Evolutionary conservation across 2,888 invertebrate species (phyloP).

Genomic region (Oxystoma pomonae): DNA sequence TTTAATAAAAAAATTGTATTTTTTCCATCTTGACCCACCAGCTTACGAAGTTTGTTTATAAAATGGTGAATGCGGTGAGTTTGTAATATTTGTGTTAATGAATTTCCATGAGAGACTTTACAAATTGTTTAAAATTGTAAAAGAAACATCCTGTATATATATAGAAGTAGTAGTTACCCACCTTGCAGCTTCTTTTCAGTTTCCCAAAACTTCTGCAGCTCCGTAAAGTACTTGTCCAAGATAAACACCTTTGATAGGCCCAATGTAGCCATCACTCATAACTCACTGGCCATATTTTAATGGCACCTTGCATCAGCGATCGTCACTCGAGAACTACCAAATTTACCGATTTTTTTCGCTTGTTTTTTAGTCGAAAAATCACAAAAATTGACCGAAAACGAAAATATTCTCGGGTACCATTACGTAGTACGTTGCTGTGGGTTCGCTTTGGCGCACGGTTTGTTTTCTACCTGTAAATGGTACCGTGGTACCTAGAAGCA

Average conservation of each 20-base stretch:
- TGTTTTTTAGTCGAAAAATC: background rate
- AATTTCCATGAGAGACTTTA: too few species aligned
- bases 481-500: background rate
- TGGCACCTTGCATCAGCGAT: too few species aligned
- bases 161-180: constrained; percentile 53
- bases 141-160: too few species aligned
- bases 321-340: background rate
- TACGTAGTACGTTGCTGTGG: background rate
- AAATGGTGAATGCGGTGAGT: too few species aligned
- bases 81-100: too few species aligned
- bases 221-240: constrained; percentile 95
- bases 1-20: too few species aligned
- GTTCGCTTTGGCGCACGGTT: background rate
- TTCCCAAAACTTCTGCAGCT: constrained; percentile 95
- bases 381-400: background rate
- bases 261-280: constrained; percentile 79
- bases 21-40: too few species aligned
- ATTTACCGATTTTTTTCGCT: background rate
- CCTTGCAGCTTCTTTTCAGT: constrained; percentile 95
- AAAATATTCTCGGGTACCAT: too few species aligned
- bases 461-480: background rate
- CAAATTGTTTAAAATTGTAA: too few species aligned
- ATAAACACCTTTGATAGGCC: constrained; percentile 96
- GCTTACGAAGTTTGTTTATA: too few species aligned
- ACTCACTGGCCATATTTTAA: background rate